Percentiles rank a stretch among this genome's conserved stretches.
These are phyloP conservation scores for Bergia sp. DNA, from an alignment of 92 coral and sea anemone species.

Conservation along the genomic window DNA sequence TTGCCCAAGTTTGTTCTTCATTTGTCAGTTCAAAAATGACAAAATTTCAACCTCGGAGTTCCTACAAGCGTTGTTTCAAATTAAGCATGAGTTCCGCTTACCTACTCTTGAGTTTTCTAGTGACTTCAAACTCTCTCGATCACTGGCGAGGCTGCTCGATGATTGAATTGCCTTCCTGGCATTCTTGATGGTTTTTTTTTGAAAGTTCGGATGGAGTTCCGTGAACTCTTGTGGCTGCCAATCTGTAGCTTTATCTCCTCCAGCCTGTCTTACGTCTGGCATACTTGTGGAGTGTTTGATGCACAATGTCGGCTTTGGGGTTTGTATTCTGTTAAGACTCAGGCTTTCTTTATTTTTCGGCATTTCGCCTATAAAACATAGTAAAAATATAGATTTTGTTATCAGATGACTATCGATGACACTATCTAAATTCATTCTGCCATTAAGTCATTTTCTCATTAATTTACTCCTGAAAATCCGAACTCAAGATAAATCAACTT, in stretches of 20 bases:
- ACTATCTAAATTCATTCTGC: too few species aligned
- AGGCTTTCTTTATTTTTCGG: not conserved
- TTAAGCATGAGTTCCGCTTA: not conserved
- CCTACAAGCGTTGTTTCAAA: too few species aligned
- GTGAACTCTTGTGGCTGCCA: slow-evolving; percentile 15
- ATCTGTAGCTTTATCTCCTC: not conserved
- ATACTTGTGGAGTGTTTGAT: not conserved
- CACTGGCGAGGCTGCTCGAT: not conserved
- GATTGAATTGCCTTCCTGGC: not conserved
- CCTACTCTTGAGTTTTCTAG: not conserved
- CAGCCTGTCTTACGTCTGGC: slow-evolving; percentile 16
- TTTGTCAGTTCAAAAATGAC: too few species aligned
- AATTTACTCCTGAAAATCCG: too few species aligned
- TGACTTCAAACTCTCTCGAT: not conserved
- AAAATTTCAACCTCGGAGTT: too few species aligned
- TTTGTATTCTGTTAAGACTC: not conserved
- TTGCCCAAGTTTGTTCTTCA: too few species aligned
- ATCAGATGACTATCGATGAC: not conserved
- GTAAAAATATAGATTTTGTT: too few species aligned
- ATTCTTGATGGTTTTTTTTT: slow-evolving; percentile 12
- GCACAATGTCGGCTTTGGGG: not conserved
- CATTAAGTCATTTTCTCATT: too few species aligned
- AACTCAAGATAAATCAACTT: too few species aligned
- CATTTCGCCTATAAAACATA: not conserved
- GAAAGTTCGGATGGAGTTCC: slow-evolving; percentile 23